Evolutionary conservation across 2,113 vertebrate genomes (phyloP).

Genomic region (Aphelocoma coerulescens): DNA sequence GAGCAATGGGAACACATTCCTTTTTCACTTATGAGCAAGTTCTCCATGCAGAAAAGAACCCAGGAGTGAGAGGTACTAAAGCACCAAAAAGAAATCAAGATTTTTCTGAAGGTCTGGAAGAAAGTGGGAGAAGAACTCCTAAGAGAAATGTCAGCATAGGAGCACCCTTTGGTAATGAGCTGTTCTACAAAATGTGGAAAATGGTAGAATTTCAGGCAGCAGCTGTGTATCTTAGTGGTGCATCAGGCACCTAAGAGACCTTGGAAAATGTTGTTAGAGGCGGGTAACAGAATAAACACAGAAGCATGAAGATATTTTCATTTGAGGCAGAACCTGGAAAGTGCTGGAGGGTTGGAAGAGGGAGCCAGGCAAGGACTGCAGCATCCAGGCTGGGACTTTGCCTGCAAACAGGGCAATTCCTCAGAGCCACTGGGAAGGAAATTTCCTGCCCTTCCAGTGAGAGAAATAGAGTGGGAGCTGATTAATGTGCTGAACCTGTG

Average conservation of each 20-base stretch:
- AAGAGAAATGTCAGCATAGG: not conserved
- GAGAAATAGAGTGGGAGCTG: not conserved
- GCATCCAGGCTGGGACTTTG: not conserved
- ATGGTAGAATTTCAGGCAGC: conserved; percentile 9
- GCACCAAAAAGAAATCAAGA: not conserved
- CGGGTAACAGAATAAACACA: not conserved
- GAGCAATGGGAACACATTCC: not conserved
- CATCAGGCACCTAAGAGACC: not conserved
- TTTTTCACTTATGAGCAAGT: not conserved
- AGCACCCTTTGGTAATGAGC: not conserved
- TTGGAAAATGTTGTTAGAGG: conserved; percentile 6
- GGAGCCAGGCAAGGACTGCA: not conserved
- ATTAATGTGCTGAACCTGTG: not conserved
- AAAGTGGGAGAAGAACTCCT: not conserved
- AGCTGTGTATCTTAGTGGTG: not conserved
- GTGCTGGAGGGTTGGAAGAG: not conserved
- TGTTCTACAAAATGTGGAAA: not conserved
- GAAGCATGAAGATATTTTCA: not conserved
- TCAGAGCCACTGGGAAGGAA: not conserved
- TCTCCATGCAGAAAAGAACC: not conserved
- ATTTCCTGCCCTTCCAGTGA: not conserved
- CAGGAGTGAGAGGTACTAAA: not conserved
- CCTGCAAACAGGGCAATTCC: not conserved
- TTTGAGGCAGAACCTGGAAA: not conserved
- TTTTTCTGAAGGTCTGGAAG: not conserved